phyloP scores from a whole-genome alignment of 1,140 invertebrate species.

The Bactericera cockerelli region DNA sequence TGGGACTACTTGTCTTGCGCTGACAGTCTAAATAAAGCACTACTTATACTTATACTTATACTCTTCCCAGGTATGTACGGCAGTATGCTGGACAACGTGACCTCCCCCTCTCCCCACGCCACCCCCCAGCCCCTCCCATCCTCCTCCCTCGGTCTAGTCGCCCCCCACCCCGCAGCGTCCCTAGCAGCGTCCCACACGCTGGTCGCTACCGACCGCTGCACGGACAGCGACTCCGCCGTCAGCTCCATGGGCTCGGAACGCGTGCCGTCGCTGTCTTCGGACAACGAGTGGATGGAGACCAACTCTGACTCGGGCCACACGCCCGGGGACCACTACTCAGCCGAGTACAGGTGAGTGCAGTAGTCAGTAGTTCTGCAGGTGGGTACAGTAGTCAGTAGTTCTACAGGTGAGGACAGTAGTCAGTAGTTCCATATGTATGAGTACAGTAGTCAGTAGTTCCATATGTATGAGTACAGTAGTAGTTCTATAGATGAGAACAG shows the following conservation, averaged over 20 bases:
- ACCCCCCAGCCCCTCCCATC: too few relatives aligned
- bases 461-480: too few relatives aligned
- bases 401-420: too few relatives aligned
- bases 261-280: conserved; percentile 69
- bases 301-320: conserved; percentile 66
- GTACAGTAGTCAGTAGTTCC: too few relatives aligned
- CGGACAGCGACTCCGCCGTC: conserved; percentile 56
- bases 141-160: too few relatives aligned
- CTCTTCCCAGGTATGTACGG: conserved; percentile 3
- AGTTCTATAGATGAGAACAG: too few relatives aligned
- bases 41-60: too few relatives aligned
- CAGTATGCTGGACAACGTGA: conserved; percentile 1
- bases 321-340: conserved; percentile 37
- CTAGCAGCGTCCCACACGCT: background rate
- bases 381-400: too few relatives aligned
- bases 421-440: too few relatives aligned
- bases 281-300: conserved; percentile 75
- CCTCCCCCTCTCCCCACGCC: background rate
- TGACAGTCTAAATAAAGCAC: too few relatives aligned
- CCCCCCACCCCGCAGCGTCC: background rate
- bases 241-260: conserved; percentile 81
- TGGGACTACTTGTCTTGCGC: too few relatives aligned
- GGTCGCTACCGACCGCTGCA: conserved; percentile 10
- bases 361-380: too few relatives aligned
- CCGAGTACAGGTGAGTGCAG: conserved; percentile 35